A percentile compares a stretch with the other conserved stretches of the same genome.
These are phyloP conservation scores for Pardalotus punctatus DNA, from an alignment of 2,113 vertebrate species.

Conservation along the genomic window DNA sequence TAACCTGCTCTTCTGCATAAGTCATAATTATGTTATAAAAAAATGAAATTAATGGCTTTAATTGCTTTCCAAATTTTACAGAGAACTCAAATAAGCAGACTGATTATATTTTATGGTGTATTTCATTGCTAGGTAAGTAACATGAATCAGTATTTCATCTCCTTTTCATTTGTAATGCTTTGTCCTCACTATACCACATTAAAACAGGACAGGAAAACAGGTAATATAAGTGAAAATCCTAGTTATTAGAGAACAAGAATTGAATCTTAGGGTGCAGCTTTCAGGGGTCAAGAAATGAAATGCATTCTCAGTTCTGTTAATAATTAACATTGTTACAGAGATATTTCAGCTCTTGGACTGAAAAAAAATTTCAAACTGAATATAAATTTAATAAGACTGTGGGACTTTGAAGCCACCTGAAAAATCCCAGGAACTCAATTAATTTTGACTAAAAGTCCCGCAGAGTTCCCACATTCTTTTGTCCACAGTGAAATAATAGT, in stretches of 20 bases:
- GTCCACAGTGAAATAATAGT: neutral
- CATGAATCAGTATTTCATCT: neutral
- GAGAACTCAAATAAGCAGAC: neutral
- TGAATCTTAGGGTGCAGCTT: neutral
- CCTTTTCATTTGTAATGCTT: neutral
- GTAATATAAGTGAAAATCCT: neutral
- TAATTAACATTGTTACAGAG: neutral
- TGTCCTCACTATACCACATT: neutral
- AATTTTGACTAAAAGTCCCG: neutral
- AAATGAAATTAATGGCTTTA: neutral
- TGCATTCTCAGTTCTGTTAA: neutral
- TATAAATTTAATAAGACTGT: neutral
- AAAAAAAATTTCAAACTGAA: neutral
- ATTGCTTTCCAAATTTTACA: neutral
- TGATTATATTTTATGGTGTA: neutral
- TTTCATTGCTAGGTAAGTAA: neutral
- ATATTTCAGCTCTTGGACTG: neutral
- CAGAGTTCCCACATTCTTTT: neutral
- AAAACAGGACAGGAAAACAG: neutral
- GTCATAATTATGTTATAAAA: neutral
- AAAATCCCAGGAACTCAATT: neutral
- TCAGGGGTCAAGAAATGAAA: neutral
- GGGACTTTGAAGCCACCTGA: neutral
- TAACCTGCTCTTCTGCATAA: neutral
- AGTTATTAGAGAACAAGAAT: neutral